Percentiles rank a stretch among this genome's conserved stretches.
phyloP scores from a whole-genome alignment of 2,797 vertebrate species.

The Leptatherina wallacei region DNA sequence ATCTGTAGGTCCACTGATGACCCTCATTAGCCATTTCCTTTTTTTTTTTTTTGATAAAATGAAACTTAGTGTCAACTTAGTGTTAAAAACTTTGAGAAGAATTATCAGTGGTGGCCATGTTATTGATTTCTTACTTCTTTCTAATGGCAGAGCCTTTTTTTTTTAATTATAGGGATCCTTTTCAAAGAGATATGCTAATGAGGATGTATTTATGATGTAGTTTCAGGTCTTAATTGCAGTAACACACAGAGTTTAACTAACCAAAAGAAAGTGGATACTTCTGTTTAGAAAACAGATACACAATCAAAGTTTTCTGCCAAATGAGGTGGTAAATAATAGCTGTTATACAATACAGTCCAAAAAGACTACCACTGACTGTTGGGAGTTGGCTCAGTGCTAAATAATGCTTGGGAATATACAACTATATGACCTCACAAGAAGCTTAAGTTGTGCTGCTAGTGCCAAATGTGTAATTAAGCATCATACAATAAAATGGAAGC shows the following conservation, averaged over 20 bases:
- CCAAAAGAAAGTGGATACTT: neutral
- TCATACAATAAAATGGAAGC: conserved; percentile 22
- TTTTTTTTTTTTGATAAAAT: neutral
- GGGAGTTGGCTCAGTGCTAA: neutral
- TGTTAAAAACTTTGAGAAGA: neutral
- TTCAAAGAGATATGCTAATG: neutral
- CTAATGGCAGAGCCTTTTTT: neutral
- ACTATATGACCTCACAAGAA: conserved; percentile 14
- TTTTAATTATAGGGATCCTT: neutral
- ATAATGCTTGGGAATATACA: conserved; percentile 32
- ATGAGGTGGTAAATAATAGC: neutral
- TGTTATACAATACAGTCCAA: neutral
- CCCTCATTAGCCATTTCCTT: neutral
- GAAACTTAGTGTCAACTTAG: neutral
- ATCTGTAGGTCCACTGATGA: conserved; percentile 22
- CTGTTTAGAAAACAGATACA: neutral
- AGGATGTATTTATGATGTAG: neutral
- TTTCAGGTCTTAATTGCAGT: neutral
- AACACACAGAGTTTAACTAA: neutral
- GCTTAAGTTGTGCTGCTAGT: conserved; percentile 1
- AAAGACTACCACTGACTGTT: conserved; percentile 6
- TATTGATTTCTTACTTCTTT: neutral
- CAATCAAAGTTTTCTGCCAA: neutral
- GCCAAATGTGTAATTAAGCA: conserved; percentile 40
- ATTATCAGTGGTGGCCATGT: neutral